Percentiles rank a stretch among this genome's conserved stretches.
phyloP scores from a whole-genome alignment of 1,140 invertebrate genomes.

The Vanessa atalanta region DNA sequence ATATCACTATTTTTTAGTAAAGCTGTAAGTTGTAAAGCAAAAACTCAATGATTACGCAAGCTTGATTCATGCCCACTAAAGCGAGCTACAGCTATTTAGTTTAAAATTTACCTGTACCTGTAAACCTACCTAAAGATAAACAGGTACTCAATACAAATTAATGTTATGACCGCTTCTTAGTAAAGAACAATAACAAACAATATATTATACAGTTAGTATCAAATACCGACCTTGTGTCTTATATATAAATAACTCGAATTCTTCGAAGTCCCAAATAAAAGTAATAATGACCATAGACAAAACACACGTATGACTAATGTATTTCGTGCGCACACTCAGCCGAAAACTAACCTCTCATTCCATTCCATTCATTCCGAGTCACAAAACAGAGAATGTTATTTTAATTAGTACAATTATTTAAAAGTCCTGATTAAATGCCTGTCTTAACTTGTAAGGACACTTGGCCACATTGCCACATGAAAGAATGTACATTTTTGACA shows the following conservation, averaged over 20 bases:
- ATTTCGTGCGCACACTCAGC: neutral
- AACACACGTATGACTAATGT: constrained; percentile 17
- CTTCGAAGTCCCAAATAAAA: neutral
- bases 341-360: constrained; percentile 12
- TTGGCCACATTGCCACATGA: neutral
- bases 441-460: neutral
- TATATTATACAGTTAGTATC: neutral
- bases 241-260: neutral
- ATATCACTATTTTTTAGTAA: too few species aligned
- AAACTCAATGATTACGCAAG: too few species aligned
- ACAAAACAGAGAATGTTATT: constrained; percentile 22
- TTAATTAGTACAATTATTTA: constrained; percentile 29
- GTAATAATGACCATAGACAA: neutral
- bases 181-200: too few species aligned
- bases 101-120: too few species aligned
- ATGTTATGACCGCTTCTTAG: too few species aligned
- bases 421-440: constrained; percentile 6
- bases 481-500: neutral
- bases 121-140: too few species aligned
- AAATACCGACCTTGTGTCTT: constrained; percentile 2
- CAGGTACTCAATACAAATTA: too few species aligned
- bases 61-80: too few species aligned
- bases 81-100: too few species aligned
- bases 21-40: too few species aligned
- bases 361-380: constrained; percentile 15